Evolutionary conservation across 2,888 invertebrate species (phyloP).

Genomic region (Oscheius sp.): DNA sequence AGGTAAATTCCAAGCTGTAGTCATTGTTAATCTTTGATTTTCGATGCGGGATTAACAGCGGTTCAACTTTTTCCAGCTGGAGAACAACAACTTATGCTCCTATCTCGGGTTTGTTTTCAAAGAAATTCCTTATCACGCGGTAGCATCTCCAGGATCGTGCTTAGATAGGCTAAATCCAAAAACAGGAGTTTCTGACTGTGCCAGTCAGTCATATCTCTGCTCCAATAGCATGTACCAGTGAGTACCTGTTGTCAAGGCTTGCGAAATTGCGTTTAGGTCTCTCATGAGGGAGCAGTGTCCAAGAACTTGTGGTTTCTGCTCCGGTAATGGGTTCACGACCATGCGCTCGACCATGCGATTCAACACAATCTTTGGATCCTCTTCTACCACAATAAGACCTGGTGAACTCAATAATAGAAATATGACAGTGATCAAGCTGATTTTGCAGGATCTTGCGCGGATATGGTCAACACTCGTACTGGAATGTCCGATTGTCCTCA

Average conservation of each 20-base stretch:
- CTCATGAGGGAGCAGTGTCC: constrained; percentile 29
- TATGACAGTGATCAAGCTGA: too few species aligned
- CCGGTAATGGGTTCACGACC: not conserved
- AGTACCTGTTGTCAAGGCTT: not conserved
- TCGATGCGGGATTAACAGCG: constrained; percentile 7
- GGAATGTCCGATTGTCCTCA: constrained; percentile 6
- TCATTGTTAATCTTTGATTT: not conserved
- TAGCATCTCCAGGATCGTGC: not conserved
- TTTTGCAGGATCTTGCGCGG: constrained; percentile 10
- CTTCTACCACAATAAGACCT: not conserved
- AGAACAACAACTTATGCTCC: not conserved
- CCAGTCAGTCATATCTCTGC: constrained; percentile 4
- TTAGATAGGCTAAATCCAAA: constrained; percentile 14
- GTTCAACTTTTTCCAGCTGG: not conserved
- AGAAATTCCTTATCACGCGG: not conserved
- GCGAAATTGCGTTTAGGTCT: constrained; percentile 6
- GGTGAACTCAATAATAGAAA: not conserved
- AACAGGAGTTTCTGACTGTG: constrained; percentile 25
- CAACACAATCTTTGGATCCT: not conserved
- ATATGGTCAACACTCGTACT: not conserved
- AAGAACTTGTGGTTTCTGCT: constrained; percentile 31
- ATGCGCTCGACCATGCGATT: not conserved
- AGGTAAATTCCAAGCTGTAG: not conserved
- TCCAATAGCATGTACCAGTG: constrained; percentile 14
- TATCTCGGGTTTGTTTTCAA: not conserved